Base-by-base conservation (phyloP, 1,140 invertebrate species). In the Hermetia illucens region DNA sequence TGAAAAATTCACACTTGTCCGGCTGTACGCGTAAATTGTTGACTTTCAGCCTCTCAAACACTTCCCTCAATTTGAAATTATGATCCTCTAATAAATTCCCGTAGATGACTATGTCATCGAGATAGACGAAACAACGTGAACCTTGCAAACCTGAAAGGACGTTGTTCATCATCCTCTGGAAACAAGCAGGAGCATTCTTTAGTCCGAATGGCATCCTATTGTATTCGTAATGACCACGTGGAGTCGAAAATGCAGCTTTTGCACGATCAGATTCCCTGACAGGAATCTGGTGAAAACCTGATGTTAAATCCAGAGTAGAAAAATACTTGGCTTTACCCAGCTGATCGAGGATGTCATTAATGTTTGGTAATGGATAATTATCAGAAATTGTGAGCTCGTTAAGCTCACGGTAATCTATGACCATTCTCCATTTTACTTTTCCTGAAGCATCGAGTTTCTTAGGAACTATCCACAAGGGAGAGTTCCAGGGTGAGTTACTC, bases 221-320 rank as follows among this genome's bases (percentile, higher is more conserved):
- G 29, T 40, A 52, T 17, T 44, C 36, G 36, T 24, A 49, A 25
- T 44, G 44, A 3, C 44, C 52, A 13, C 24, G 36, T 17, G 48
- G 45, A 3, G 53, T 53, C 21, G 47, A 49, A 39, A 69, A 69
- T 9, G 62, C 65, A 2, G 68, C 70, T 50, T 69, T 68, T 1
- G 51, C 36, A 18, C 43, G 47, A 43, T 63, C 52, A 5, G 45
- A 36, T 30, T 44, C 31, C 4, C 51, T 47, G 5, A 69, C 47
- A 39, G 38, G 20, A 13, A 72, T 53, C 47, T 74, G 67, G 53
- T 62, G 64, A 46, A 63, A 72, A 1, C 69, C 68, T 19, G 48
- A 53, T 0, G 44, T 46, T 6, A 66, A 33, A 45, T 69, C 64
- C 2, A 68, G 37, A 0, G 51, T 48, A 4, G 51, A 47, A 38